phyloP scores from a whole-genome alignment of 2,113 vertebrate species.

The Centropus unirufus region DNA sequence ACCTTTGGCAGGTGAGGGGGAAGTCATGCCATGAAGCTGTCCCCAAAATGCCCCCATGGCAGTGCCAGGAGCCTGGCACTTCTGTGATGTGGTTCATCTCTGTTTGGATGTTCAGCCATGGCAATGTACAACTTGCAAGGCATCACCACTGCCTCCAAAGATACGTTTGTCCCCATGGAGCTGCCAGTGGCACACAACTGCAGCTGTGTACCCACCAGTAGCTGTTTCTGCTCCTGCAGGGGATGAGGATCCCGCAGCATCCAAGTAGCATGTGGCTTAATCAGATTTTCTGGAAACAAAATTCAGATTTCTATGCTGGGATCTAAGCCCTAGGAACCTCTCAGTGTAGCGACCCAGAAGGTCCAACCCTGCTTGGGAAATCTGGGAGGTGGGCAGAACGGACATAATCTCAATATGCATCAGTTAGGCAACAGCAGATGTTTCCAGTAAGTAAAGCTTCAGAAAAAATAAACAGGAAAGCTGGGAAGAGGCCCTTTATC shows the following conservation, averaged over 20 bases:
- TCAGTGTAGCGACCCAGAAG: not conserved
- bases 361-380: not conserved
- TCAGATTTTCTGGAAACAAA: not conserved
- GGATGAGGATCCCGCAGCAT: not conserved
- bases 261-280: fast-evolving
- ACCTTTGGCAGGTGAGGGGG: not conserved
- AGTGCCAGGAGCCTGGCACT: not conserved
- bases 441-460: not conserved
- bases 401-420: not conserved
- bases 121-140: not conserved
- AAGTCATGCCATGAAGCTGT: not conserved
- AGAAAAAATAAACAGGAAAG: not conserved
- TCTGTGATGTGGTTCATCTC: not conserved
- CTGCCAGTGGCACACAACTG: fast-evolving
- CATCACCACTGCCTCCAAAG: not conserved
- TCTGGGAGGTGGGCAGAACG: not conserved
- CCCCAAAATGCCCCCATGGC: not conserved
- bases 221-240: not conserved
- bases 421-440: not conserved
- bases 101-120: fast-evolving
- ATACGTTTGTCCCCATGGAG: not conserved
- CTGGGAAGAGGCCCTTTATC: too few species aligned
- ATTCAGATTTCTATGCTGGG: not conserved
- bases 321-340: not conserved
- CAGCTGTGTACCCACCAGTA: fast-evolving